Evolutionary conservation across 2,797 vertebrate genomes (phyloP).

Genomic region (Iguana delicatissima): DNA sequence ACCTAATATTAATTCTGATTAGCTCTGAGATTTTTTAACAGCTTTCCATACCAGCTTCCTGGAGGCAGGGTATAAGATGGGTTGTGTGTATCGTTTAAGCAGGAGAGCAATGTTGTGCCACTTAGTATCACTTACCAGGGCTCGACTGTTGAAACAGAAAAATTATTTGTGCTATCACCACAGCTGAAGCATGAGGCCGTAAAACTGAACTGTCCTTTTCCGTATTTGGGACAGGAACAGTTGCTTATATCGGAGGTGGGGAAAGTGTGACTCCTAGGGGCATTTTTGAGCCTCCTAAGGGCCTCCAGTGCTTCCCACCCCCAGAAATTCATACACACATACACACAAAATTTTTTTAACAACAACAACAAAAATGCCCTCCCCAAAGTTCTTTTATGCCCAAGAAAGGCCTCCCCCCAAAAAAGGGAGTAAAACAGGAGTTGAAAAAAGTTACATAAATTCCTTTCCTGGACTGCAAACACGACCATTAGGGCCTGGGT

Average conservation of each 20-base stretch:
- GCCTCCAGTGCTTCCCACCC: no score
- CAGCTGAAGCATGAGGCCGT: neutral
- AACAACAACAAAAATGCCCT: no score
- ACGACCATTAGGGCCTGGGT: no score
- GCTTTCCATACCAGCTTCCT: neutral
- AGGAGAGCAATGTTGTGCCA: neutral
- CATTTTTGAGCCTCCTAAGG: no score
- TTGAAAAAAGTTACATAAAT: no score
- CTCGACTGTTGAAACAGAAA: neutral
- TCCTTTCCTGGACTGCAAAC: no score
- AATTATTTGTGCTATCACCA: neutral
- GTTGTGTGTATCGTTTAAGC: neutral
- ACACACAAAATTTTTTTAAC: no score
- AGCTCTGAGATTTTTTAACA: neutral
- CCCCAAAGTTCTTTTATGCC: no score
- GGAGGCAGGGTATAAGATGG: neutral
- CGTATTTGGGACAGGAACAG: neutral
- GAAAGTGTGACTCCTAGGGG: neutral
- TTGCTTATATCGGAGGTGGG: neutral
- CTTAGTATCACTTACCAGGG: neutral
- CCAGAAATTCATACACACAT: no score
- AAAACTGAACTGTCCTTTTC: neutral
- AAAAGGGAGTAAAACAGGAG: no score
- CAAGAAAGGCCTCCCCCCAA: no score
- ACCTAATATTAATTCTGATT: neutral